A percentile compares a stretch with the other conserved stretches of the same genome.
Evolutionary conservation across 30 jellyfish, hydroid and myxozoan species (phyloP).

Genomic region (Turritopsis dohrnii): DNA sequence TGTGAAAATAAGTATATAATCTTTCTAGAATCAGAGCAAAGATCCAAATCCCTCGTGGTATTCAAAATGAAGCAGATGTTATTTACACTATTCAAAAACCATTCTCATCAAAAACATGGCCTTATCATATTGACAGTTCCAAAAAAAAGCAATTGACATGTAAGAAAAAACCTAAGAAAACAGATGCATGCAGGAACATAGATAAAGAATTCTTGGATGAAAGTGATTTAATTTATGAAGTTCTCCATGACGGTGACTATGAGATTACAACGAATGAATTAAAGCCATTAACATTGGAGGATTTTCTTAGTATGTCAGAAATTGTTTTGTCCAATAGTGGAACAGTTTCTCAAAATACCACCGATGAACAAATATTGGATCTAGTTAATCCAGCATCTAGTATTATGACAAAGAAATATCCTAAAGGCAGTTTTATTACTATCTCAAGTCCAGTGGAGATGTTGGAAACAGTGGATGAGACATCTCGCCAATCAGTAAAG

Average conservation of each 20-base stretch:
- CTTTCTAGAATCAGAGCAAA: neutral
- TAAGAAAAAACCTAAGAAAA: neutral
- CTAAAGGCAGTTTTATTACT: neutral
- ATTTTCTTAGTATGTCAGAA: neutral
- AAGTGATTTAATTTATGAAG: neutral
- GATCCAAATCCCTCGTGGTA: neutral
- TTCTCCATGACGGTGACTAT: neutral
- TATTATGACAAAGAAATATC: neutral
- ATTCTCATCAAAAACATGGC: neutral
- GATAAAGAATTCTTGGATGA: neutral
- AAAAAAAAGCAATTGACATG: neutral
- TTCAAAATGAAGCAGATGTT: neutral
- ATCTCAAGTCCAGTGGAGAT: neutral
- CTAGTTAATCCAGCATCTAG: slow-evolving; percentile 5
- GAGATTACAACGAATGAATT: neutral
- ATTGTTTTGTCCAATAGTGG: neutral
- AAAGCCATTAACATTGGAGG: neutral
- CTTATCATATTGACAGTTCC: neutral
- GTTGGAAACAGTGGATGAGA: neutral
- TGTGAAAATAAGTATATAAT: too few relatives aligned
- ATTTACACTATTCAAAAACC: neutral
- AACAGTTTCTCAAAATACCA: neutral
- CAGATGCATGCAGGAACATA: neutral
- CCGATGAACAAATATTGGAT: neutral
- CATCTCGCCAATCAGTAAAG: neutral